phyloP scores from a whole-genome alignment of 2,888 invertebrate genomes.

The Lampropteryx suffumata region DNA sequence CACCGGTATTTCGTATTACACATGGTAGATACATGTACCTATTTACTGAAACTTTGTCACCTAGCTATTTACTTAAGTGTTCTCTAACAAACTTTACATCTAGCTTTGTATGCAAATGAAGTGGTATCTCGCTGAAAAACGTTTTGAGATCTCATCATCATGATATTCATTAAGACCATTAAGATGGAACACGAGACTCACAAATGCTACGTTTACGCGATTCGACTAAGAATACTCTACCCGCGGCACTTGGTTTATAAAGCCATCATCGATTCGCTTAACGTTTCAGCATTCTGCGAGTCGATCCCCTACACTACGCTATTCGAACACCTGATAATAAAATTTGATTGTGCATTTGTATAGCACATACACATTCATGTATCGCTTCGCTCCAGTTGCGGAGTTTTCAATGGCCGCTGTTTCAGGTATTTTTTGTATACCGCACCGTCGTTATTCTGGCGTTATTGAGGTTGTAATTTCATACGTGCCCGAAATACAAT shows the following conservation, averaged over 20 bases:
- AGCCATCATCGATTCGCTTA: constrained; percentile 27
- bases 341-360: constrained; percentile 36
- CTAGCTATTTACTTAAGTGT: too few relatives aligned
- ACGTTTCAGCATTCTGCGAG: constrained; percentile 24
- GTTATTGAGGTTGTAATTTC: constrained; percentile 37
- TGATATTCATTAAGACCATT: constrained; percentile 41
- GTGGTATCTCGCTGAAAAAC: too few relatives aligned
- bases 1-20: constrained; percentile 12
- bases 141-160: background rate
- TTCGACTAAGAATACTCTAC: constrained; percentile 29
- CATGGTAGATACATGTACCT: constrained; percentile 17
- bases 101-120: too few relatives aligned
- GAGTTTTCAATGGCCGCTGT: constrained; percentile 34
- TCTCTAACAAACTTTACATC: too few relatives aligned
- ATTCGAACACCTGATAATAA: constrained; percentile 36
- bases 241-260: constrained; percentile 28
- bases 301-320: constrained; percentile 23
- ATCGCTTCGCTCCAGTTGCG: constrained; percentile 37
- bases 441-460: constrained; percentile 34
- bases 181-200: constrained; percentile 41
- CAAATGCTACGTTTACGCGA: constrained; percentile 33
- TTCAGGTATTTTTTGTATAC: constrained; percentile 34
- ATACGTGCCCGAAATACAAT: constrained; percentile 35
- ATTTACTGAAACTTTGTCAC: background rate
- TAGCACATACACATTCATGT: constrained; percentile 33